These are phyloP conservation scores for Brachypalpus laphriformis DNA, from an alignment of 2,888 invertebrate species.

Conservation along the genomic window DNA sequence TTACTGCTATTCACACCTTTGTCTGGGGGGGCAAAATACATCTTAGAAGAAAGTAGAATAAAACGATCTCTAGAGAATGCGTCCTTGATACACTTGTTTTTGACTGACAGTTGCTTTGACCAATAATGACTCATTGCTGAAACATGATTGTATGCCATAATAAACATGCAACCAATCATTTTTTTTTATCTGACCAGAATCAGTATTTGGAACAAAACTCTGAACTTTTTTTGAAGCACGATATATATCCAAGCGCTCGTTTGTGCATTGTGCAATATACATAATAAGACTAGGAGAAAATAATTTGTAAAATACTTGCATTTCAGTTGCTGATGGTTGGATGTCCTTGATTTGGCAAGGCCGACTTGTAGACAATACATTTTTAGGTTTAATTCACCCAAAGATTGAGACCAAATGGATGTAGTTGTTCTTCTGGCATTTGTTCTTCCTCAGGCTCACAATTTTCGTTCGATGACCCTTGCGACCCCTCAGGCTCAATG, in stretches of 20 bases:
- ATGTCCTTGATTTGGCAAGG: not conserved
- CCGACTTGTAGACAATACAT: not conserved
- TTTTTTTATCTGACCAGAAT: no score
- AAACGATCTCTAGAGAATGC: no score
- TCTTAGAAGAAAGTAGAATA: no score
- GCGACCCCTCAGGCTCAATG: not conserved
- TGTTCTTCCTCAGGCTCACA: conserved; percentile 1
- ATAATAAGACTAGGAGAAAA: not conserved
- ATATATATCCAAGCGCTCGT: not conserved
- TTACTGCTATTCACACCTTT: no score
- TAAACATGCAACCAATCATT: no score
- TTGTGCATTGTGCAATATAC: not conserved
- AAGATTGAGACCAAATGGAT: not conserved
- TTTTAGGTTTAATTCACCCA: not conserved
- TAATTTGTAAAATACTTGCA: not conserved
- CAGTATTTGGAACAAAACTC: no score
- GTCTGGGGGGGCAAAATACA: no score
- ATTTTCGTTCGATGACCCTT: not conserved
- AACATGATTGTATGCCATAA: no score
- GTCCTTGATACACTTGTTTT: no score
- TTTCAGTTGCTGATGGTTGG: not conserved
- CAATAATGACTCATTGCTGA: no score
- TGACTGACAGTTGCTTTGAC: no score
- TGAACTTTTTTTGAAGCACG: no score
- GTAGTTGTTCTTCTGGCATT: conserved; percentile 11